A percentile compares a stretch with the other conserved stretches of the same genome.
Evolutionary conservation across 92 coral and sea anemone genomes (phyloP).

Genomic region (Nematostella vectensis): DNA sequence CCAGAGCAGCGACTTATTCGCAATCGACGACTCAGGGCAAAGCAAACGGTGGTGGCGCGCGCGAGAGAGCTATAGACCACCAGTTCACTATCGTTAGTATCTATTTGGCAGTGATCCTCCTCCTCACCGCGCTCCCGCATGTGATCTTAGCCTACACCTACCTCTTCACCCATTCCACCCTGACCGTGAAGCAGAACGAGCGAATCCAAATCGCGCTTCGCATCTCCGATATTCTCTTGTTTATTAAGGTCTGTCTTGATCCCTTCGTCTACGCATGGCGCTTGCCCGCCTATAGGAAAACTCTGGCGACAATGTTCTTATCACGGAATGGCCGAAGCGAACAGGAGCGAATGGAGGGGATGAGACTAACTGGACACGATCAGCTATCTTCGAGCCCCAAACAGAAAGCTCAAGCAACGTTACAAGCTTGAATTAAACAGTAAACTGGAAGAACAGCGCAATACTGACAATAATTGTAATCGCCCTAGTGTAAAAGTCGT

Average conservation of each 20-base stretch:
- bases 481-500: too few relatives aligned
- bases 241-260: constrained; percentile 60
- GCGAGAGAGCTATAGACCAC: constrained; percentile 31
- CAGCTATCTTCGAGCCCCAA: background rate
- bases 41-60: background rate
- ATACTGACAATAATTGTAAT: too few relatives aligned
- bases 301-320: constrained; percentile 23
- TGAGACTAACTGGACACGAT: background rate
- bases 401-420: background rate
- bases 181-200: constrained; percentile 15
- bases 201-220: constrained; percentile 38
- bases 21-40: background rate
- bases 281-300: constrained; percentile 55
- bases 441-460: too few relatives aligned
- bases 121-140: constrained; percentile 61
- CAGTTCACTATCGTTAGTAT: constrained; percentile 66
- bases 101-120: constrained; percentile 54
- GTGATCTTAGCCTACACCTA: constrained; percentile 47
- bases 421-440: too few relatives aligned
- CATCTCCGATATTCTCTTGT: constrained; percentile 57
- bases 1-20: background rate
- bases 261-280: constrained; percentile 86
- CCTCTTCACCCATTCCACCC: constrained; percentile 21
- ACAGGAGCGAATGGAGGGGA: background rate
- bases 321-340: constrained; percentile 2